phyloP scores from a whole-genome alignment of 2,113 vertebrate genomes.

The Lepisosteus osseus region DNA sequence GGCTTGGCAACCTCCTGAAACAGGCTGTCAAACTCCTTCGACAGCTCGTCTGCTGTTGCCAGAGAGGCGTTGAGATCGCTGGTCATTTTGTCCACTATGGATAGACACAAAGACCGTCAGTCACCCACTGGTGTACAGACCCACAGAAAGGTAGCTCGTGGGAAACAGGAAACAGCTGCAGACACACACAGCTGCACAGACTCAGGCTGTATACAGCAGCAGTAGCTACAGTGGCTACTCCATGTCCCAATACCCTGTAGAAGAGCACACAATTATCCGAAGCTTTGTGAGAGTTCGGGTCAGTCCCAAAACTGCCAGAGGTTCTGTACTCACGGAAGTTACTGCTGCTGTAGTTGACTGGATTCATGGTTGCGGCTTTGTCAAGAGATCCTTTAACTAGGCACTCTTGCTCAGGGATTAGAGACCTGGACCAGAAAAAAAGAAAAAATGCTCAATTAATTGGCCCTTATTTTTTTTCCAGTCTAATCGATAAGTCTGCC shows the following conservation, averaged over 20 bases:
- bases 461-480: too few species aligned
- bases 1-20: constrained; percentile 43
- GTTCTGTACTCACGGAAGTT: constrained; percentile 57
- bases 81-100: constrained; percentile 60
- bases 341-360: constrained; percentile 39
- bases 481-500: too few species aligned
- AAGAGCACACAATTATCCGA: too few species aligned
- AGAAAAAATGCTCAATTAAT: too few species aligned
- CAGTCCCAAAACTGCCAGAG: too few species aligned
- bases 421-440: too few species aligned
- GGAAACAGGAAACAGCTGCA: not conserved
- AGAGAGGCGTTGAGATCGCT: constrained; percentile 65
- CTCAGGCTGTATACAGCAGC: not conserved
- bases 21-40: constrained; percentile 64
- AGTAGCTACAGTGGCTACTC: too few species aligned
- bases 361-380: constrained; percentile 47
- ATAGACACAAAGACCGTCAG: constrained; percentile 15
- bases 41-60: constrained; percentile 66
- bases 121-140: not conserved
- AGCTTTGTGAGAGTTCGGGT: too few species aligned
- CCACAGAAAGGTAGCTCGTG: not conserved
- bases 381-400: not conserved
- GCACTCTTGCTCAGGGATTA: not conserved
- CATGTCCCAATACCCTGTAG: too few species aligned
- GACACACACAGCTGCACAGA: not conserved